These are phyloP conservation scores for Quadroppia sp. DNA, from an alignment of 2,888 invertebrate species.

Conservation along the genomic window DNA sequence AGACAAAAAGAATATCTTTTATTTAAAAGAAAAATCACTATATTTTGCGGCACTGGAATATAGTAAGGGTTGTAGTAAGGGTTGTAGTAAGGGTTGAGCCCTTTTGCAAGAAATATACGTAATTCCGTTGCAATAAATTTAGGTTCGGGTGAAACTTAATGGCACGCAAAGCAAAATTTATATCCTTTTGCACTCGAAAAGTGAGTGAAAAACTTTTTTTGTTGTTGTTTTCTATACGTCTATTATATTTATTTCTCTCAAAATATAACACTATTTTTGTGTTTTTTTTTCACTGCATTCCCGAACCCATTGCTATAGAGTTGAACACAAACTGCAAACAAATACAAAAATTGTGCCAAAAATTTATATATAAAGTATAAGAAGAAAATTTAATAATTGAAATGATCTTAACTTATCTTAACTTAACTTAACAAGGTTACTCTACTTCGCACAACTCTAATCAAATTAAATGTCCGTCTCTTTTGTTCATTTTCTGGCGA, in stretches of 20 bases:
- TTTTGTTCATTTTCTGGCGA: too few relatives aligned
- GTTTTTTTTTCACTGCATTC: neutral
- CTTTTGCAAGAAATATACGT: neutral
- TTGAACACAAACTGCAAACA: neutral
- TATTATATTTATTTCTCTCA: neutral
- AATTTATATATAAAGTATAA: neutral
- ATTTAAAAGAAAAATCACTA: too few relatives aligned
- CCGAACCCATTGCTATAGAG: neutral
- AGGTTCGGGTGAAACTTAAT: constrained; percentile 22
- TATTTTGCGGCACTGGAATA: neutral
- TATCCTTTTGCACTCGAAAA: constrained; percentile 13
- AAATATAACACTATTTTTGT: neutral
- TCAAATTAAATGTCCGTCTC: constrained; percentile 22
- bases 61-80: neutral
- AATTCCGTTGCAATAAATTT: constrained; percentile 28
- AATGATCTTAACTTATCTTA: neutral
- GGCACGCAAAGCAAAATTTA: constrained; percentile 32
- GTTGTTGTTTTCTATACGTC: neutral
- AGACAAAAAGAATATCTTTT: too few relatives aligned
- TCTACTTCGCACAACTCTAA: constrained; percentile 23
- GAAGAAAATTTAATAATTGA: neutral
- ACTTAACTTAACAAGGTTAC: constrained; percentile 1
- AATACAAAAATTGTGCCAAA: neutral
- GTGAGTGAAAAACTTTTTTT: neutral
- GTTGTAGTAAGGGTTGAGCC: neutral